A percentile compares a stretch with the other conserved stretches of the same genome.
Evolutionary conservation across 2,888 invertebrate genomes (phyloP).

Genomic region (Xestia sexstrigata): DNA sequence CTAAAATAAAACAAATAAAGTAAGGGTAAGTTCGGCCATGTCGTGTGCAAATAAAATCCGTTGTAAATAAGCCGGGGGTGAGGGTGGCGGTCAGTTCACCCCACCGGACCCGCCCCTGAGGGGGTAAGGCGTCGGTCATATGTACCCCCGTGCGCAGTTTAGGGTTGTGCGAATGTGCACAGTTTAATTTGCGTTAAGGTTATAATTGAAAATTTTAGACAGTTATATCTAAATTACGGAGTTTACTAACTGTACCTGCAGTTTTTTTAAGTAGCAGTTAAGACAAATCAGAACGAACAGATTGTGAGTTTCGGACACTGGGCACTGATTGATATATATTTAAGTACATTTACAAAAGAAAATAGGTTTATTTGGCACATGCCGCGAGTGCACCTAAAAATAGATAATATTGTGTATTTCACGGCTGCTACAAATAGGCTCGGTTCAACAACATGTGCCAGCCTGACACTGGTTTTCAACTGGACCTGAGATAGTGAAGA

Average conservation of each 20-base stretch:
- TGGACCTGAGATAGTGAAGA: not conserved
- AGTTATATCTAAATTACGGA: not conserved
- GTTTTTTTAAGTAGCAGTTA: not conserved
- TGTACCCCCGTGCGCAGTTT: slow-evolving; percentile 56
- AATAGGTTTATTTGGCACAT: not conserved
- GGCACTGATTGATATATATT: not conserved
- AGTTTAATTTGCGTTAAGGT: slow-evolving; percentile 35
- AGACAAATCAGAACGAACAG: not conserved
- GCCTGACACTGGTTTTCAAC: not conserved
- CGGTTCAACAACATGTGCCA: not conserved
- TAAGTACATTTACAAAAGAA: not conserved
- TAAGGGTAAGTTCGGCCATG: slow-evolving; percentile 74
- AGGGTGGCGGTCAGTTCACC: slow-evolving; percentile 86
- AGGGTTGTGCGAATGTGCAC: slow-evolving; percentile 56
- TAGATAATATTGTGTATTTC: not conserved
- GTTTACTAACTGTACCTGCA: too few relatives aligned
- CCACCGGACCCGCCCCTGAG: slow-evolving; percentile 76
- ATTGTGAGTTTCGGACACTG: not conserved
- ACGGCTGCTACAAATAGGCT: not conserved
- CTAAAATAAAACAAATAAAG: slow-evolving; percentile 41
- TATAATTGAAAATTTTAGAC: slow-evolving; percentile 2
- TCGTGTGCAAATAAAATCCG: slow-evolving; percentile 84
- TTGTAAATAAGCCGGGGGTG: slow-evolving; percentile 80
- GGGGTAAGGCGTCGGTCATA: slow-evolving; percentile 63
- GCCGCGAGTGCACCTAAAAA: not conserved